phyloP scores from a whole-genome alignment of 2,113 vertebrate genomes.

The Sinocyclocheilus anshuiensis region DNA sequence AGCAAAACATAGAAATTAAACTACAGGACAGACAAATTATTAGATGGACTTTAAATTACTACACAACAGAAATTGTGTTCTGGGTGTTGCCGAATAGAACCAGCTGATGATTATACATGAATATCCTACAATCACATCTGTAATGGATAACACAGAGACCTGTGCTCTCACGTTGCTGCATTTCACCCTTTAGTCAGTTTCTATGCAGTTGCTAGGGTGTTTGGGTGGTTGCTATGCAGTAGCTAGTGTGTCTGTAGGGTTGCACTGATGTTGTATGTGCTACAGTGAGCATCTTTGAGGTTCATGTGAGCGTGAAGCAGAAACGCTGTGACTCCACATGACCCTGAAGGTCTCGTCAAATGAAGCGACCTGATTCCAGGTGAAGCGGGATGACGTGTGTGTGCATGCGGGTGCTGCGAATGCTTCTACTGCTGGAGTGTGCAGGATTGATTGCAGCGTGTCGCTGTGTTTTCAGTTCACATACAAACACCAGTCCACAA shows the following conservation, averaged over 20 bases:
- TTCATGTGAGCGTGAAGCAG: not conserved
- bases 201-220: too few species aligned
- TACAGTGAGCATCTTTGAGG: constrained; percentile 14
- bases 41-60: too few species aligned
- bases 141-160: too few species aligned
- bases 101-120: too few species aligned
- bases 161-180: too few species aligned
- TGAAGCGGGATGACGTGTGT: not conserved
- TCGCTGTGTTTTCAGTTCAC: not conserved
- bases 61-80: too few species aligned
- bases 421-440: not conserved
- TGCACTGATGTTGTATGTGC: not conserved
- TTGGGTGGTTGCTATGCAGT: not conserved
- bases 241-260: not conserved
- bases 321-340: not conserved
- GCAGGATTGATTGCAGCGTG: not conserved
- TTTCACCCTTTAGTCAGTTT: too few species aligned
- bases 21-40: too few species aligned
- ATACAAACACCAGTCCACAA: not conserved
- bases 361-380: constrained; percentile 21
- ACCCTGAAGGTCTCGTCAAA: constrained; percentile 10
- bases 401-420: too few species aligned
- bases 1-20: too few species aligned
- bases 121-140: too few species aligned
- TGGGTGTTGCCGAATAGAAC: too few species aligned